Percentiles rank a stretch among this genome's conserved stretches.
Conservation (phyloP, 2,113 vertebrate species). For the Steatornis caripensis region DNA sequence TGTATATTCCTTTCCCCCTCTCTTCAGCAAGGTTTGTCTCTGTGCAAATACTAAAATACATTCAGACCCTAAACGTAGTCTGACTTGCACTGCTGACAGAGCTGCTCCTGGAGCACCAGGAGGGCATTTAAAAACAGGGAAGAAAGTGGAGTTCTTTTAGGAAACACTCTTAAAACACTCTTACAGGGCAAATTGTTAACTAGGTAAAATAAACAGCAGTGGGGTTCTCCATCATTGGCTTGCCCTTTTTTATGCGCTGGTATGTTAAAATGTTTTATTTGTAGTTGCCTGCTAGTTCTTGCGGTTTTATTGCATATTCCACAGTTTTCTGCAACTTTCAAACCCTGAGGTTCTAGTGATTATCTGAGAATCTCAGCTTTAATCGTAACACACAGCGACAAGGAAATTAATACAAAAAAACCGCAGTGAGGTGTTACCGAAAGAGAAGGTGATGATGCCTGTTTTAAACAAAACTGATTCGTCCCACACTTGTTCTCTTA, state of each 20-base stretch:
- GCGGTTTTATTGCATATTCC: not conserved
- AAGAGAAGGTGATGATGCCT: not conserved
- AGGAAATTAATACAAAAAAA: not conserved
- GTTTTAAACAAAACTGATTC: not conserved
- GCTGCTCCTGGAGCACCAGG: not conserved
- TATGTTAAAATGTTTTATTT: not conserved
- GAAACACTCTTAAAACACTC: not conserved
- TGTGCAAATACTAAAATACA: not conserved
- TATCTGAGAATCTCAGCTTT: not conserved
- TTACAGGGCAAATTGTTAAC: not conserved
- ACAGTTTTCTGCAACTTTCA: not conserved
- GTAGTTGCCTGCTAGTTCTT: not conserved
- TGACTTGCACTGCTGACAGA: not conserved
- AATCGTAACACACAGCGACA: not conserved
- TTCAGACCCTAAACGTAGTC: not conserved
- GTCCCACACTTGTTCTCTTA: not conserved
- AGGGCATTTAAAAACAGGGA: not conserved
- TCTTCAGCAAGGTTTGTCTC: not conserved
- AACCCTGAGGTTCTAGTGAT: not conserved
- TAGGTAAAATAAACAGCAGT: not conserved
- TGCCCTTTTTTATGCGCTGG: not conserved
- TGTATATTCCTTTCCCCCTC: not conserved
- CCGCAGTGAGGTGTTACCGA: not conserved
- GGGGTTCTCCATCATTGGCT: not conserved
- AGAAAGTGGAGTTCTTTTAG: not conserved